These are phyloP conservation scores for Amazona vittata DNA, from an alignment of 2,113 vertebrate species.

Conservation along the genomic window DNA sequence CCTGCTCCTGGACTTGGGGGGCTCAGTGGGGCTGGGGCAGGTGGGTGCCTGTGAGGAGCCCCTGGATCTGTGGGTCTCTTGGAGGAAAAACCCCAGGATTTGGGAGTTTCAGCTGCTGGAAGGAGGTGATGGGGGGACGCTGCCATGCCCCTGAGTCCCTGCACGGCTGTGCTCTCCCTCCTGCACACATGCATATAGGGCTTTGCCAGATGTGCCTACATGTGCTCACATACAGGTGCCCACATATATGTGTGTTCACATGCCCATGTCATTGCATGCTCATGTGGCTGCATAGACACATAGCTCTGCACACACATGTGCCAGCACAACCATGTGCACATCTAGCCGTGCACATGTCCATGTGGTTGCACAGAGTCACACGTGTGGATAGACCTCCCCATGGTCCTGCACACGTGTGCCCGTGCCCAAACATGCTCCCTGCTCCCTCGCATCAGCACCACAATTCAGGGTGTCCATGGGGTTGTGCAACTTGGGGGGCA, in stretches of 20 bases:
- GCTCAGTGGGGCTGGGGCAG: neutral
- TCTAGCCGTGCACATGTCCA: accelerated
- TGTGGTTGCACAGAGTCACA: accelerated
- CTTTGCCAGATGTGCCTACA: neutral
- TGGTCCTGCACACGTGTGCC: accelerated
- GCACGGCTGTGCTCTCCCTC: neutral
- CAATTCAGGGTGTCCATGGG: accelerated
- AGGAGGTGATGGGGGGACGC: accelerated
- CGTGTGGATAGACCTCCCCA: accelerated
- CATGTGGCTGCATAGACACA: accelerated
- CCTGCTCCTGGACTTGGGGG: neutral
- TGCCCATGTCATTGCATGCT: accelerated
- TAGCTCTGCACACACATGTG: neutral
- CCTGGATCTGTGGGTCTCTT: neutral
- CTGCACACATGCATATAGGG: accelerated
- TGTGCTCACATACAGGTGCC: neutral
- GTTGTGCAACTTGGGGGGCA: accelerated
- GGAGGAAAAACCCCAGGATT: neutral
- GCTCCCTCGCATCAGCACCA: neutral
- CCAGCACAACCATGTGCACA: neutral
- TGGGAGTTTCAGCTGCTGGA: neutral
- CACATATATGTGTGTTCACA: too few species aligned
- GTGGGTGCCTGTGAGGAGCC: neutral
- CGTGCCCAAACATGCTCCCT: neutral
- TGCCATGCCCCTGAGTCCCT: neutral